Conservation (phyloP, 2,797 vertebrate species). For the Denticeps clupeoides region DNA sequence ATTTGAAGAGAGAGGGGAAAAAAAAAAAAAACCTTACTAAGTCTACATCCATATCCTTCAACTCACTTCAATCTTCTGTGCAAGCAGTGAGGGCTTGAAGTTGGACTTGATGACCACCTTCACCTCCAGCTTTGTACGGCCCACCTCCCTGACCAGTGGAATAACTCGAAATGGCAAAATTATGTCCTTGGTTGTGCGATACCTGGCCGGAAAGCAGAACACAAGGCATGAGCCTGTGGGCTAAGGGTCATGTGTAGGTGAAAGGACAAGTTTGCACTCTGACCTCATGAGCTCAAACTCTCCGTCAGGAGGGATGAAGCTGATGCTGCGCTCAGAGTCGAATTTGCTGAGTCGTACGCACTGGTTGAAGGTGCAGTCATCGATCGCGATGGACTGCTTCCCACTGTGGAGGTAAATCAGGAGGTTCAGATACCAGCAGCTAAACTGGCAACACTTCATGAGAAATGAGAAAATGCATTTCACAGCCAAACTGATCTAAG, state of each 20-base stretch:
- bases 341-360: constrained; percentile 91
- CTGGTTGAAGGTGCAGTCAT: constrained; percentile 73
- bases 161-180: constrained; percentile 97
- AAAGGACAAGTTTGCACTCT: constrained; percentile 9
- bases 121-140: constrained; percentile 94
- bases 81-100: constrained; percentile 94
- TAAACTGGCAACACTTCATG: no score
- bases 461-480: not conserved
- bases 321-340: constrained; percentile 97
- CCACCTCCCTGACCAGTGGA: constrained; percentile 91
- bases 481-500: not conserved
- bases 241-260: not conserved
- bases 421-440: no score
- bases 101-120: constrained; percentile 99
- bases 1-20: not conserved
- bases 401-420: constrained; percentile 61
- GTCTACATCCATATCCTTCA: not conserved
- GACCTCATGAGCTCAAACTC: constrained; percentile 99
- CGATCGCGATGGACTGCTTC: constrained; percentile 85
- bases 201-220: constrained; percentile 73
- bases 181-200: constrained; percentile 98
- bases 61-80: constrained; percentile 96
- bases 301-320: constrained; percentile 97
- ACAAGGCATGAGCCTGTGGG: no score
- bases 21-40: not conserved